A percentile compares a stretch with the other conserved stretches of the same genome.
Evolutionary conservation across 2,888 invertebrate genomes (phyloP).

Genomic region (Diaprepes abbreviatus): DNA sequence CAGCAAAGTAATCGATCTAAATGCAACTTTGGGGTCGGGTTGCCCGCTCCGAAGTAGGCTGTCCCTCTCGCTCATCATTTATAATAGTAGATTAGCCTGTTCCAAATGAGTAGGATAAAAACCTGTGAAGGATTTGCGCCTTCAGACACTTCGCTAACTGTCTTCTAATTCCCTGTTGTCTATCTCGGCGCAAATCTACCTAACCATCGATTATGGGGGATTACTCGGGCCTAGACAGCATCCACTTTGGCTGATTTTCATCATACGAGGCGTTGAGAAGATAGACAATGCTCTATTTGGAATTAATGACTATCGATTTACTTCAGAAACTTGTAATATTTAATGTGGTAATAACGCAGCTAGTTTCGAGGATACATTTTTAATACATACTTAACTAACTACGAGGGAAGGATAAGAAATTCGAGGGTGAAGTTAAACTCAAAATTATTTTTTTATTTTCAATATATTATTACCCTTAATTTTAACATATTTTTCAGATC

Average conservation of each 20-base stretch:
- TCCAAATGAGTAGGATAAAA: slow-evolving; percentile 62
- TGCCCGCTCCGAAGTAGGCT: slow-evolving; percentile 18
- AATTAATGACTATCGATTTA: slow-evolving; percentile 26
- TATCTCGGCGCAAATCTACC: slow-evolving; percentile 53
- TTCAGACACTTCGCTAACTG: slow-evolving; percentile 62
- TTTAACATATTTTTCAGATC: too few species aligned
- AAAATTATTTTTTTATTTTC: too few species aligned
- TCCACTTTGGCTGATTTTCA: slow-evolving; percentile 49
- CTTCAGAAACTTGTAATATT: not conserved
- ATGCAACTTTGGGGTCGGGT: slow-evolving; percentile 37
- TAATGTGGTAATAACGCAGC: too few species aligned
- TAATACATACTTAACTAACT: too few species aligned
- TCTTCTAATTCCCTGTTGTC: slow-evolving; percentile 62
- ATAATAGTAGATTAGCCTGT: slow-evolving; percentile 64
- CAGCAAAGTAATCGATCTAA: slow-evolving; percentile 39
- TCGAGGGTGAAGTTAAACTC: too few species aligned
- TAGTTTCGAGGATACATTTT: too few species aligned
- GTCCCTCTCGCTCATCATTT: slow-evolving; percentile 59
- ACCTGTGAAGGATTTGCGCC: slow-evolving; percentile 58
- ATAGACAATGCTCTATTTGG: slow-evolving; percentile 23
- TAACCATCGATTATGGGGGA: slow-evolving; percentile 53
- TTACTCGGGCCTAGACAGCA: slow-evolving; percentile 47
- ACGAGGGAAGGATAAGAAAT: too few species aligned
- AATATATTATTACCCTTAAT: too few species aligned
- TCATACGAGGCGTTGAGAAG: slow-evolving; percentile 26